Base-by-base conservation (phyloP, 2,113 vertebrate genomes). In the Pagrus major region DNA sequence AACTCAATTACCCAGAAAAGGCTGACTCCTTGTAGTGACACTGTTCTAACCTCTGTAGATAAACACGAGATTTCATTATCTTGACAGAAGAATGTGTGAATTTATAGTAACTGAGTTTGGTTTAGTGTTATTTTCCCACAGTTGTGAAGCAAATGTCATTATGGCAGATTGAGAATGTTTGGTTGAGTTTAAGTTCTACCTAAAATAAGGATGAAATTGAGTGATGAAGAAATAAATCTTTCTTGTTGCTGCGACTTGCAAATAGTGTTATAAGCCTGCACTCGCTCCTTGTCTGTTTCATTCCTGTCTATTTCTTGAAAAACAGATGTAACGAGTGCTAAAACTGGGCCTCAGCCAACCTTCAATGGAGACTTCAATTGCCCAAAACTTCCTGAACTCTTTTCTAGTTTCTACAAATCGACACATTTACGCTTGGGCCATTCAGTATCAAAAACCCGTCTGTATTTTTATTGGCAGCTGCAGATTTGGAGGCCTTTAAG, bases 1-100 rank as follows among this genome's bases (percentile, higher is more conserved):
- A 88, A 90, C 71, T 86, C 91, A 87, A 88, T 91, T 91, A 91
- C 86, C 87, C 88, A 31, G 31, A 77, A 85, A 87, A 90, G 90
- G 88, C 82, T 86, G 71, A 81, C 86, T 88, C 80, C 77, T 83
- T 87, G 89, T 84, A 83, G 87, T 86, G 88, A 85, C 83, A 86
- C 83, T 27, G 61, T 64, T 81, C 85, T 80, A 80, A 93, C 86
- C 83, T 87, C 83, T 82, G 73, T 68, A 72, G 80, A 89, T 86
- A 86, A 67, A 86, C 73, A 87, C 47, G 6, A 76, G 80, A 86
- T 76, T 88, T 87, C 81, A 88, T 87, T 78, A 90, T 67, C 59
- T 52, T 66, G 75, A 76, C 81, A 67, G 66, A 42, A 46, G 46
- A 86, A 66, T 49, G 63, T 66, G 76, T 29, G 66, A 74, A 72